Evolutionary conservation across 2,888 invertebrate species (phyloP).

Genomic region (Parnassius glacialis): DNA sequence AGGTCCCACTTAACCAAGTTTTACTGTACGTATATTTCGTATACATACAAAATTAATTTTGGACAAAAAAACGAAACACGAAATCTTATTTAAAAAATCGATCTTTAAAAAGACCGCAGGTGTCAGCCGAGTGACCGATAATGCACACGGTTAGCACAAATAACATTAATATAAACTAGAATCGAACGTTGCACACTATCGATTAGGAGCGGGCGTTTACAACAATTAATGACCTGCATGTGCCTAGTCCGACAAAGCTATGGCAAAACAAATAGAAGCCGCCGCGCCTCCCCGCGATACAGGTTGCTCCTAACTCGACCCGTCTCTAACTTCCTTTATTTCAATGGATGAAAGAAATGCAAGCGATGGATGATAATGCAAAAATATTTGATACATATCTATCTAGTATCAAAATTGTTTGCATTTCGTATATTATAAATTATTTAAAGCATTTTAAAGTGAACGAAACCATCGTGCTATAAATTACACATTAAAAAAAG

Average conservation of each 20-base stretch:
- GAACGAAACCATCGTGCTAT: too few species aligned
- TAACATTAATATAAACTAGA: conserved; percentile 81
- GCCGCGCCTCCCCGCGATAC: conserved; percentile 66
- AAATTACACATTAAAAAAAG: too few species aligned
- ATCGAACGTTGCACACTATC: conserved; percentile 78
- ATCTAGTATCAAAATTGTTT: too few species aligned
- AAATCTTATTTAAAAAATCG: neutral
- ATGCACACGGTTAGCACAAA: conserved; percentile 63
- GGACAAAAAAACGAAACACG: too few species aligned
- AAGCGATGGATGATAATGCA: too few species aligned
- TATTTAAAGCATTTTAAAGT: too few species aligned
- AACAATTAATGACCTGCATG: conserved; percentile 81
- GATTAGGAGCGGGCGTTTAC: conserved; percentile 78
- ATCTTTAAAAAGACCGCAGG: neutral
- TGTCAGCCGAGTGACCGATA: conserved; percentile 34
- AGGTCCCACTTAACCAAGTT: too few species aligned
- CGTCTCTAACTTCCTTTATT: conserved; percentile 28
- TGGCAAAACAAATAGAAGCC: conserved; percentile 79
- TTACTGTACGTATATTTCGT: too few species aligned
- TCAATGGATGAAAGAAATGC: neutral
- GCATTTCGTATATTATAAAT: too few species aligned
- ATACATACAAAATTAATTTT: too few species aligned
- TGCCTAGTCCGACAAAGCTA: conserved; percentile 78
- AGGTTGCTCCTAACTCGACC: conserved; percentile 49
- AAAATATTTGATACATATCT: too few species aligned